A percentile compares a stretch with the other conserved stretches of the same genome.
phyloP scores from a whole-genome alignment of 1,140 invertebrate species.

The Akabosia matsudoensis region DNA sequence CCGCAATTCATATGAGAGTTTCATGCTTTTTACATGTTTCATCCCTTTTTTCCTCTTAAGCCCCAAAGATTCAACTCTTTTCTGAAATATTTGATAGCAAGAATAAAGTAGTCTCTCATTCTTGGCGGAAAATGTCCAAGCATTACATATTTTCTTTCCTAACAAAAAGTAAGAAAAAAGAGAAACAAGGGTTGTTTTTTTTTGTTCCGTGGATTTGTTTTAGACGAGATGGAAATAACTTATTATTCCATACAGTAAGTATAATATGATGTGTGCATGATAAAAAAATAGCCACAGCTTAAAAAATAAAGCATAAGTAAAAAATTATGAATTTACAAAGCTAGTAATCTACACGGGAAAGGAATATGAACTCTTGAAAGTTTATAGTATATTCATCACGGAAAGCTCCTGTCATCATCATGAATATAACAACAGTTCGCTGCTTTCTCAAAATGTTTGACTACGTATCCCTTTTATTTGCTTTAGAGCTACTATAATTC shows the following conservation, averaged over 20 bases:
- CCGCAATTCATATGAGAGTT: slow-evolving; percentile 23
- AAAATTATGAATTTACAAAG: too few relatives aligned
- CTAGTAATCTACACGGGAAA: too few relatives aligned
- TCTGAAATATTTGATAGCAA: slow-evolving; percentile 7
- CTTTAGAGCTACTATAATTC: neutral
- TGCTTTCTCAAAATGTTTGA: neutral
- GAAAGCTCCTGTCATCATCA: slow-evolving; percentile 10
- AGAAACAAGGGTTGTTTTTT: neutral
- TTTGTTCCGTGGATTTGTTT: neutral
- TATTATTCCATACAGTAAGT: neutral
- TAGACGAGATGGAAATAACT: neutral
- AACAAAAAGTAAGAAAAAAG: neutral
- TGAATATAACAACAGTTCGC: slow-evolving; percentile 5
- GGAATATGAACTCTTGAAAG: too few relatives aligned
- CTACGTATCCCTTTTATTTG: neutral
- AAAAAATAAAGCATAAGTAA: neutral
- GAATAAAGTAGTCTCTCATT: neutral
- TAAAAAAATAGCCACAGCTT: neutral
- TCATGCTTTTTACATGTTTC: slow-evolving; percentile 22
- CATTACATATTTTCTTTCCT: too few relatives aligned
- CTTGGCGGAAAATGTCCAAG: neutral
- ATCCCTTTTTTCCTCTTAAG: slow-evolving; percentile 17
- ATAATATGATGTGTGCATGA: neutral
- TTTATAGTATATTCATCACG: neutral
- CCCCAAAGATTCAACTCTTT: slow-evolving; percentile 1